Percentiles rank a stretch among this genome's conserved stretches.
phyloP scores from a whole-genome alignment of 2,113 vertebrate species.

The Cyprinus carpio region DNA sequence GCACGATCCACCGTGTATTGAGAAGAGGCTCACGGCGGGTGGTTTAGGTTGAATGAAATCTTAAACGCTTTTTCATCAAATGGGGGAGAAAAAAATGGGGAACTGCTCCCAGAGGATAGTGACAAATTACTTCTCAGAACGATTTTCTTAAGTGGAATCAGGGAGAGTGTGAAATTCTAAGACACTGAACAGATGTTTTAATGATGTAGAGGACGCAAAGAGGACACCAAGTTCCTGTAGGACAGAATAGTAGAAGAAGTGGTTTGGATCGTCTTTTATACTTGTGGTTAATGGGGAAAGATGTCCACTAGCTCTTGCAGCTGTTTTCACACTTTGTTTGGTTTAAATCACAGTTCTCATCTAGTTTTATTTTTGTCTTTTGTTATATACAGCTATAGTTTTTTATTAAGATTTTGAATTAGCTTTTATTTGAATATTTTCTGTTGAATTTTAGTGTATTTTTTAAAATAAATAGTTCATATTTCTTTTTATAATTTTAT shows the following conservation, averaged over 20 bases:
- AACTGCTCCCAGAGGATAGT: conserved; percentile 4
- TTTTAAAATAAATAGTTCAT: too few relatives aligned
- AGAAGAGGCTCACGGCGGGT: neutral
- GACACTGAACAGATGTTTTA: conserved; percentile 7
- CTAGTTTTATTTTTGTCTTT: neutral
- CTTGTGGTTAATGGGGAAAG: neutral
- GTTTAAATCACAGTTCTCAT: neutral
- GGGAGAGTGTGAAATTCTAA: neutral
- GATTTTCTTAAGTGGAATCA: conserved; percentile 14
- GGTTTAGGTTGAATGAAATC: conserved; percentile 17
- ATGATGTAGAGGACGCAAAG: neutral
- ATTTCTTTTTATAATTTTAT: too few relatives aligned
- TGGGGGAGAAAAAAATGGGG: conserved; percentile 1
- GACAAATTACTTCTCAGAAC: conserved; percentile 13
- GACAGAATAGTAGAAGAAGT: neutral
- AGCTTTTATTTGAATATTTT: too few relatives aligned
- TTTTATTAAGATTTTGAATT: neutral
- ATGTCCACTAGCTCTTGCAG: neutral
- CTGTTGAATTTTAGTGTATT: too few relatives aligned
- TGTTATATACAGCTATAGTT: neutral
- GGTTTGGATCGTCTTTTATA: neutral
- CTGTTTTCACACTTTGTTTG: neutral
- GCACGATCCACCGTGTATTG: neutral
- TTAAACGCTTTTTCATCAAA: conserved; percentile 64
- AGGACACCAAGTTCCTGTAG: neutral